Conservation (phyloP, 92 coral and sea anemone genomes). For the Porites divaricata region DNA sequence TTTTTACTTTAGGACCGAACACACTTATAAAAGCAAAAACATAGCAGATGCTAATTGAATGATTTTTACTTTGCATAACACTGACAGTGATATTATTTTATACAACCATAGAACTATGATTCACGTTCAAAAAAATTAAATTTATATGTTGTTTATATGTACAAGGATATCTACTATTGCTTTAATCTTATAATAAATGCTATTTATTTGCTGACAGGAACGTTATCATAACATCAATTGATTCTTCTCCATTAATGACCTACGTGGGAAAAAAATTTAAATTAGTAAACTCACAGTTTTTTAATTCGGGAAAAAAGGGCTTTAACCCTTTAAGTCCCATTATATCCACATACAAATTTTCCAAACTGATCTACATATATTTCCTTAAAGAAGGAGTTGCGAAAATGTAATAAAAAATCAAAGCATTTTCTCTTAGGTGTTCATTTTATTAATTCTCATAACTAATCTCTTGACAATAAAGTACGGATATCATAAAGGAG, state of each 20-base stretch:
- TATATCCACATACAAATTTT: too few relatives aligned
- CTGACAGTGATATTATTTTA: constrained; percentile 11
- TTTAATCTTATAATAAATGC: constrained; percentile 7
- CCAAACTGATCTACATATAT: too few relatives aligned
- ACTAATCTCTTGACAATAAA: too few relatives aligned
- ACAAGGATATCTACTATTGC: constrained; percentile 22
- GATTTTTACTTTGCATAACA: constrained; percentile 9
- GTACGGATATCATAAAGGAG: too few relatives aligned
- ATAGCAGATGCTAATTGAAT: constrained; percentile 4
- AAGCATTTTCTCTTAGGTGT: too few relatives aligned
- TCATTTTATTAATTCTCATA: too few relatives aligned
- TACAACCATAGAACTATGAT: constrained; percentile 29
- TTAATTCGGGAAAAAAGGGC: neutral
- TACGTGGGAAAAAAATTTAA: neutral
- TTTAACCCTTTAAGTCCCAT: too few relatives aligned
- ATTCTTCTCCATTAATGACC: constrained; percentile 1
- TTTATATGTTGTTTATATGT: constrained; percentile 30
- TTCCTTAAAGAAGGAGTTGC: too few relatives aligned
- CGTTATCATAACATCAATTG: neutral
- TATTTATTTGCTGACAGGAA: constrained; percentile 11
- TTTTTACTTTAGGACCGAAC: too few relatives aligned
- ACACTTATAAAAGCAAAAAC: neutral
- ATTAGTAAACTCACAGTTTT: neutral
- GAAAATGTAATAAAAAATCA: too few relatives aligned
- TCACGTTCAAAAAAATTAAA: constrained; percentile 33